A percentile compares a stretch with the other conserved stretches of the same genome.
phyloP scores from a whole-genome alignment of 2,797 vertebrate species.

The Alcedo atthis region DNA sequence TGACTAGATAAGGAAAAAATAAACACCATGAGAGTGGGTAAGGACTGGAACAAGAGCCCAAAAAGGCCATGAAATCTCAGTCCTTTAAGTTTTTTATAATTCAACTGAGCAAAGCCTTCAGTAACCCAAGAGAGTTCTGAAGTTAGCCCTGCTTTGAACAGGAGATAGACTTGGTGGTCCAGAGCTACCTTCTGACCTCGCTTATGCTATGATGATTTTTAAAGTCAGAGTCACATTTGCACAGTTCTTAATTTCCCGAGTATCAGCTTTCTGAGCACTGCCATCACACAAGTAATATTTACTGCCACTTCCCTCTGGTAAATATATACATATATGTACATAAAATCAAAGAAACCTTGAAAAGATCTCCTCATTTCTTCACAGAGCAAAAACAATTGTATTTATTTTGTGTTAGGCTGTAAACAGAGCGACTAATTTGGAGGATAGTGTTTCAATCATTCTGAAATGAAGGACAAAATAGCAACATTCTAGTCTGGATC shows the following conservation, averaged over 20 bases:
- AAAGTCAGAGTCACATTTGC: neutral
- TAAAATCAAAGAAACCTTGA: neutral
- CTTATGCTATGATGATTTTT: neutral
- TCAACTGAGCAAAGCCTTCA: neutral
- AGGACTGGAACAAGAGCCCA: neutral
- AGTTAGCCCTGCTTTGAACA: neutral
- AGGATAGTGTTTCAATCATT: neutral
- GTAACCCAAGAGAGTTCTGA: neutral
- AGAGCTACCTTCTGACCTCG: neutral
- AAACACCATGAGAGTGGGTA: neutral
- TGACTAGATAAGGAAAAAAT: neutral
- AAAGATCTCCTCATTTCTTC: neutral
- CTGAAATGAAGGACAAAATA: neutral
- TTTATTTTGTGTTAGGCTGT: neutral
- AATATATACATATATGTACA: accelerated
- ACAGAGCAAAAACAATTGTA: neutral
- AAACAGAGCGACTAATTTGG: neutral
- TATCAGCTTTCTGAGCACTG: neutral
- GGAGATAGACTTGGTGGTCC: neutral
- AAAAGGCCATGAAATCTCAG: neutral
- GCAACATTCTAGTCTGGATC: neutral
- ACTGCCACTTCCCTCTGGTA: neutral
- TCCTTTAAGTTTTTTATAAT: neutral
- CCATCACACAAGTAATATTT: neutral
- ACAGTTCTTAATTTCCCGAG: neutral